A percentile compares a stretch with the other conserved stretches of the same genome.
phyloP scores from a whole-genome alignment of 2,888 invertebrate genomes.

The Homarus gammarus region DNA sequence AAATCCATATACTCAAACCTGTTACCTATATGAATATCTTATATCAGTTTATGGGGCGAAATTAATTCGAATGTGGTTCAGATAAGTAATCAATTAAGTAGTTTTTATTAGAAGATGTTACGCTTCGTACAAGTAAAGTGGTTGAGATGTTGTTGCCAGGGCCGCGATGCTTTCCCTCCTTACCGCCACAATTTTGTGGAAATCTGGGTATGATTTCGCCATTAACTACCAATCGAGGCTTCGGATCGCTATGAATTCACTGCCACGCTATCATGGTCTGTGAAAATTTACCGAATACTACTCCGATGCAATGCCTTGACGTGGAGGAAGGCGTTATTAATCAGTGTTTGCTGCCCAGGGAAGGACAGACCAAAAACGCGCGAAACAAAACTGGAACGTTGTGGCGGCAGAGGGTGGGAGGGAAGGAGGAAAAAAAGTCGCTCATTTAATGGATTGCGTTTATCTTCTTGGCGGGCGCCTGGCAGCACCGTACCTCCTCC shows the following conservation, averaged over 20 bases:
- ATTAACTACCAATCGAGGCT: not conserved
- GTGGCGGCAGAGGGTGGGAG: not conserved
- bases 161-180: not conserved
- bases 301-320: not conserved
- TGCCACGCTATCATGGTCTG: not conserved
- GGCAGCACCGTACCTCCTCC: not conserved
- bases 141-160: not conserved
- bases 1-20: not conserved
- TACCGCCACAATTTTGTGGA: not conserved
- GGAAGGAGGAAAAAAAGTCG: not conserved
- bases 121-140: not conserved
- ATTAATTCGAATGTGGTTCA: not conserved
- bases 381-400: not conserved
- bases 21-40: not conserved
- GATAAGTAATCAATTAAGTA: not conserved
- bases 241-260: not conserved
- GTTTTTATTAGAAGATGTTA: not conserved
- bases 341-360: not conserved
- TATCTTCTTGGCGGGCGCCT: conserved; percentile 7
- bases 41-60: not conserved
- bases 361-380: not conserved
- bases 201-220: not conserved
- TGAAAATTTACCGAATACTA: not conserved
- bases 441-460: conserved; percentile 5
- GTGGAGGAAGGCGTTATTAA: not conserved